Evolutionary conservation across 2,113 vertebrate genomes (phyloP).

Genomic region (Rhegmatorhina hoffmannsi): DNA sequence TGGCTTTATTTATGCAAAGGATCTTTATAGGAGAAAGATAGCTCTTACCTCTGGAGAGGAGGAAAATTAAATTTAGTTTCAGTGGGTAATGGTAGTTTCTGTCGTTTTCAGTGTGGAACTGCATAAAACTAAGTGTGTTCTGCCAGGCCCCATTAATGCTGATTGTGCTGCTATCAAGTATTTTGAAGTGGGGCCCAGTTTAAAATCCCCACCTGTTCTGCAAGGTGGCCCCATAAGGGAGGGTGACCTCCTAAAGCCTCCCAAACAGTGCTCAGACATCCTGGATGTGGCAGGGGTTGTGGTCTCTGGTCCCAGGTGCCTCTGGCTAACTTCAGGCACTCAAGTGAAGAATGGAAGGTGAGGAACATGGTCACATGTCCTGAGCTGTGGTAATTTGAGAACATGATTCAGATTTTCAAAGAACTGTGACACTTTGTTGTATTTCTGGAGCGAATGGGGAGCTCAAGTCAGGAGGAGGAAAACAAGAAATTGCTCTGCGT

Average conservation of each 20-base stretch:
- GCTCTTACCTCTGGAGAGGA: background rate
- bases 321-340: background rate
- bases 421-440: background rate
- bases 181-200: background rate
- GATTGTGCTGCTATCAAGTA: background rate
- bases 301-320: background rate
- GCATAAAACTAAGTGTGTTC: background rate
- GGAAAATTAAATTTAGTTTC: conserved; percentile 28
- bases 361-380: background rate
- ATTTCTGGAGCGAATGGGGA: background rate
- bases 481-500: background rate
- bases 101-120: background rate
- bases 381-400: background rate
- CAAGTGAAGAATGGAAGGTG: background rate
- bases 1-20: background rate
- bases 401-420: background rate
- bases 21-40: background rate
- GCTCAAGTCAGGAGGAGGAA: background rate
- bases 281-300: background rate
- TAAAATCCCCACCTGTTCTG: background rate
- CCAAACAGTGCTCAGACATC: background rate
- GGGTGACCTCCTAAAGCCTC: background rate
- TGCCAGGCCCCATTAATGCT: background rate
- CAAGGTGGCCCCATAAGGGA: background rate
- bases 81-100: background rate